Percentiles rank a stretch among this genome's conserved stretches.
phyloP scores from a whole-genome alignment of 2,797 vertebrate species.

The Galaxias olidus region DNA sequence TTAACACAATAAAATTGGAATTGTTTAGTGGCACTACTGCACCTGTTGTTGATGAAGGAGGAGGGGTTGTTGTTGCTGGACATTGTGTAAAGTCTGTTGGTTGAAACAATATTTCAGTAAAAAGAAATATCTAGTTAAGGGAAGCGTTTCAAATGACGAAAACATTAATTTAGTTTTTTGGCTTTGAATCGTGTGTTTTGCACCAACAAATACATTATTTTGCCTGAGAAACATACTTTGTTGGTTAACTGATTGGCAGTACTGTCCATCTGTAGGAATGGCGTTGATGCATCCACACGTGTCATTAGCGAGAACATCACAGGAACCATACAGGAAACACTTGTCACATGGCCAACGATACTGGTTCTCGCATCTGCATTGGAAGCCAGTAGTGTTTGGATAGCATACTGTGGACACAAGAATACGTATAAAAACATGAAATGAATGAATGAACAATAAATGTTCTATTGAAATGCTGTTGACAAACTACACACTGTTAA shows the following conservation, averaged over 20 bases:
- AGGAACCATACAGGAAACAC: constrained; percentile 46
- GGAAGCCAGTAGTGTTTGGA: no score
- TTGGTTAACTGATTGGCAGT: constrained; percentile 62
- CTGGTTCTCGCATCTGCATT: constrained; percentile 38
- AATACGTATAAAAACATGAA: no score
- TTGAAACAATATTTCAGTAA: background rate
- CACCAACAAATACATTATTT: constrained; percentile 7
- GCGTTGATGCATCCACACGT: constrained; percentile 66
- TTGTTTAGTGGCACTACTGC: no score
- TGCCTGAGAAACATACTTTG: constrained; percentile 22
- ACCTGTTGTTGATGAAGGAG: constrained; percentile 16
- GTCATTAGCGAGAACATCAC: constrained; percentile 25
- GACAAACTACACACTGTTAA: no score
- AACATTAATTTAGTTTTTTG: no score
- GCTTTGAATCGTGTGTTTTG: no score
- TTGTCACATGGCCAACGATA: constrained; percentile 47
- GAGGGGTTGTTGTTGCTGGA: constrained; percentile 4
- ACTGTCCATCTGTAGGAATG: constrained; percentile 63
- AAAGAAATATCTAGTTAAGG: background rate
- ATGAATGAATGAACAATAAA: no score
- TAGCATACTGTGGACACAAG: no score
- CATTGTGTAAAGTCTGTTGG: constrained; percentile 30
- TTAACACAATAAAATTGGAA: no score
- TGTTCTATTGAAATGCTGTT: no score
- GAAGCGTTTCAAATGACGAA: background rate